phyloP scores from a whole-genome alignment of 64 coral and sea anemone species.

The Pachyseris speciosa region DNA sequence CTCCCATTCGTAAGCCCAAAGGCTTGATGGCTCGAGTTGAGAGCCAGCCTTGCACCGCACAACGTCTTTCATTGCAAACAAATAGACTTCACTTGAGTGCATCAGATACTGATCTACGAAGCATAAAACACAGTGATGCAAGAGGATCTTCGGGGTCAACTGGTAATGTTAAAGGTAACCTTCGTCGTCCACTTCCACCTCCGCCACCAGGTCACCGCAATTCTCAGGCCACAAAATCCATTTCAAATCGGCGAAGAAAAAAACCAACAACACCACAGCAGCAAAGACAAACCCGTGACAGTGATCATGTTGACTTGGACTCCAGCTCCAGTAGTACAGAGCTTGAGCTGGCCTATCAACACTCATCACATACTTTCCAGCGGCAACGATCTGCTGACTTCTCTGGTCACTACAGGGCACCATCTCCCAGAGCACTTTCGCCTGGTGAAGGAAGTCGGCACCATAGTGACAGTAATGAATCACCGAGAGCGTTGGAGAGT shows the following conservation, averaged over 20 bases:
- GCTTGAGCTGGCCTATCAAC: slow-evolving; percentile 35
- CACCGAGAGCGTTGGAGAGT: slow-evolving; percentile 10
- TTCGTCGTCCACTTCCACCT: slow-evolving; percentile 61
- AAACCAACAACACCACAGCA: neutral
- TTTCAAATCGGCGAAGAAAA: slow-evolving; percentile 33
- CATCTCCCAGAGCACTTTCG: neutral
- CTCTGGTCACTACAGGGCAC: neutral
- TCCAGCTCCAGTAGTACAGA: slow-evolving; percentile 93
- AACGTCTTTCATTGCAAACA: slow-evolving; percentile 30
- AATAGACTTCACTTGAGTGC: slow-evolving; percentile 61
- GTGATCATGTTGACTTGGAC: slow-evolving; percentile 31
- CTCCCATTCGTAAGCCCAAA: neutral
- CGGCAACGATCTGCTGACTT: slow-evolving; percentile 12
- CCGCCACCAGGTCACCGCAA: slow-evolving; percentile 33
- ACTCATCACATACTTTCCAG: slow-evolving; percentile 16
- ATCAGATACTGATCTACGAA: slow-evolving; percentile 73
- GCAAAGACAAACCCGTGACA: slow-evolving; percentile 20
- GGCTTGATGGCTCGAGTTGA: neutral
- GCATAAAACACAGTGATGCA: slow-evolving; percentile 18
- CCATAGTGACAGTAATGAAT: slow-evolving; percentile 41
- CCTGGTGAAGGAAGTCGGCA: neutral
- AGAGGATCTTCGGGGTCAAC: neutral
- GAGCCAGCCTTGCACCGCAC: slow-evolving; percentile 26
- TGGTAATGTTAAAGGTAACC: neutral
- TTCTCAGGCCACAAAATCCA: neutral